phyloP scores from a whole-genome alignment of 2,888 invertebrate genomes.

The Mesoligia furuncula region DNA sequence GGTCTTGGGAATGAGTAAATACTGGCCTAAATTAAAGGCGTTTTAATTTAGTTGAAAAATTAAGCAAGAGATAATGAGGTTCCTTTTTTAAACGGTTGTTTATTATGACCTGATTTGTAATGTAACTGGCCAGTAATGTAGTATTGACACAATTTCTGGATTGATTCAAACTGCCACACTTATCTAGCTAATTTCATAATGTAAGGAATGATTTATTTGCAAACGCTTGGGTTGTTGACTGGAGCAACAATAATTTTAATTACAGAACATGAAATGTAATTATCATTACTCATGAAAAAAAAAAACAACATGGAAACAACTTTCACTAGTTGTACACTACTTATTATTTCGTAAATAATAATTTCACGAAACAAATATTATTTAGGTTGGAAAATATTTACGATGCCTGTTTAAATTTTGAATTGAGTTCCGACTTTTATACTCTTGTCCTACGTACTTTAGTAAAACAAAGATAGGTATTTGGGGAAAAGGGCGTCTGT shows the following conservation, averaged over 20 bases:
- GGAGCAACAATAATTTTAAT: conserved; percentile 34
- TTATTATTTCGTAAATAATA: conserved; percentile 1
- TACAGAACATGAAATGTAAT: conserved; percentile 11
- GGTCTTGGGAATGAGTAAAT: conserved; percentile 55
- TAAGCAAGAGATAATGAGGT: background rate
- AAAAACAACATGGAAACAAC: conserved; percentile 18
- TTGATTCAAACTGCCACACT: background rate
- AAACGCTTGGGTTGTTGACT: conserved; percentile 27
- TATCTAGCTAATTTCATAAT: conserved; percentile 10
- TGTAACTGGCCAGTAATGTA: background rate
- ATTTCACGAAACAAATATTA: background rate
- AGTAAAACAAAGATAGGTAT: background rate
- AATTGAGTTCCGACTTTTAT: no score
- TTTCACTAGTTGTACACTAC: conserved; percentile 15
- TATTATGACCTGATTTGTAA: background rate
- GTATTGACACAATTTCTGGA: background rate
- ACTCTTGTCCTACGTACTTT: background rate
- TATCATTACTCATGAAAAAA: conserved; percentile 13
- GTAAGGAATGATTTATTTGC: conserved; percentile 11
- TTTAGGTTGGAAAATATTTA: background rate
- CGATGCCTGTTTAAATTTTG: background rate
- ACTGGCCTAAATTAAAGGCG: conserved; percentile 30
- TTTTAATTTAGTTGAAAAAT: conserved; percentile 29
- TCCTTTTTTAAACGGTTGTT: conserved; percentile 2
- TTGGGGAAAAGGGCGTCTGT: background rate